These are phyloP conservation scores for Carettochelys insculpta DNA, from an alignment of 2,113 vertebrate species.

Conservation along the genomic window DNA sequence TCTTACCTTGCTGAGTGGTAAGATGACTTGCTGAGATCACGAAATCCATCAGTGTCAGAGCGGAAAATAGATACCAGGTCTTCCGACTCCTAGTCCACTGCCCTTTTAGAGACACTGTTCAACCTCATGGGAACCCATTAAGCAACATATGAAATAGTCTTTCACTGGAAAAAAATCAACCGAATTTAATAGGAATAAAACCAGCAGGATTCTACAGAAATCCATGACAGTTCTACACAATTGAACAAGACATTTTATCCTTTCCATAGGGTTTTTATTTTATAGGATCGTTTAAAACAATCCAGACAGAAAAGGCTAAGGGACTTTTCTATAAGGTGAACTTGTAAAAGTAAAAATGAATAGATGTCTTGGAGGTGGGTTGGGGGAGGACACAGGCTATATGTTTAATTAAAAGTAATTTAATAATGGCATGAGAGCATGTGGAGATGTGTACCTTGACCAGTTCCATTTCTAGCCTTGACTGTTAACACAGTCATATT, in stretches of 20 bases:
- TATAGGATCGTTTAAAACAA: neutral
- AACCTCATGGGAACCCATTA: neutral
- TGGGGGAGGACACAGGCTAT: neutral
- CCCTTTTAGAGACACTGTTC: too few species aligned
- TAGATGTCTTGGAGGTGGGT: neutral
- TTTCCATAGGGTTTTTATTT: neutral
- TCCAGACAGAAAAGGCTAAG: neutral
- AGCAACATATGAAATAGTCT: neutral
- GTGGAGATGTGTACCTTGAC: neutral
- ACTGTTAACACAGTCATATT: neutral
- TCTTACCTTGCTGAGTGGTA: neutral
- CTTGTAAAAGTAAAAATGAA: neutral
- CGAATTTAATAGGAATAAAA: neutral
- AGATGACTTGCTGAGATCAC: neutral
- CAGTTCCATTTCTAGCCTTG: neutral
- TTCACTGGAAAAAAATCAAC: neutral
- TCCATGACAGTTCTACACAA: neutral
- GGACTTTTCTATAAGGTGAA: neutral
- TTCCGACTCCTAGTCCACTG: neutral
- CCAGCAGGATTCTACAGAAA: neutral
- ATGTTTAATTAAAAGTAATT: neutral
- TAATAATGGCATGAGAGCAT: neutral
- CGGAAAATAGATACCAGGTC: neutral
- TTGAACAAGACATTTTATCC: neutral
- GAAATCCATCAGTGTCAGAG: neutral